Conservation (phyloP, 2,797 vertebrate genomes). For the Macropus fuliginosus region DNA sequence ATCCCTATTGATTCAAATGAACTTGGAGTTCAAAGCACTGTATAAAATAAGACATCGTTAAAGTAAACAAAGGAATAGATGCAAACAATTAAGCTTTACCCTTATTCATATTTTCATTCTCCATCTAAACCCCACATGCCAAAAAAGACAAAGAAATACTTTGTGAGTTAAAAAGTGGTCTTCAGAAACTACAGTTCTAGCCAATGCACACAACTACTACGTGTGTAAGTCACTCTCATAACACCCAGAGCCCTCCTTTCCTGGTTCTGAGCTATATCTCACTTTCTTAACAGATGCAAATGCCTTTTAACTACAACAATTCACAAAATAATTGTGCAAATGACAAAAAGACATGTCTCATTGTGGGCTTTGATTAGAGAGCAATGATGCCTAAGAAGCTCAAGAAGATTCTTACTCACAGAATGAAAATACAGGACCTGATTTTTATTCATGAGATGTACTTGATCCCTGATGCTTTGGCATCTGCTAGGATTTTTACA, state of each 20-base stretch:
- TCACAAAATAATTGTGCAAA: conserved; percentile 51
- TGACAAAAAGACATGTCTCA: conserved; percentile 52
- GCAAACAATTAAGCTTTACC: neutral
- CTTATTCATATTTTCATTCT: neutral
- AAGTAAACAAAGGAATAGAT: neutral
- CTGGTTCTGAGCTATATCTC: neutral
- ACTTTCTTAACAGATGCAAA: conserved; percentile 46
- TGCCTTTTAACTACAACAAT: conserved; percentile 41
- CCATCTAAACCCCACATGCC: neutral
- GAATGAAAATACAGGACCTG: conserved; percentile 30
- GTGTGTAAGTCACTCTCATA: neutral
- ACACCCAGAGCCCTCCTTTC: neutral
- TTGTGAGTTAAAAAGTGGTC: neutral
- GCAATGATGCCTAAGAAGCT: conserved; percentile 56
- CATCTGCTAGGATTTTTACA: neutral
- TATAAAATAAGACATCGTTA: neutral
- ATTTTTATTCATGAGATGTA: neutral
- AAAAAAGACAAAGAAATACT: neutral
- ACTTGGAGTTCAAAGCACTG: neutral
- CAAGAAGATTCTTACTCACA: conserved; percentile 18
- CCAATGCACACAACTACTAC: neutral
- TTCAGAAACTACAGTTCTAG: neutral
- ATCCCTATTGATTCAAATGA: neutral
- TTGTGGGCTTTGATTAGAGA: conserved; percentile 64
- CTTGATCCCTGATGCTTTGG: conserved; percentile 7